These are phyloP conservation scores for Cydia splendana DNA, from an alignment of 1,140 invertebrate species.

Conservation along the genomic window DNA sequence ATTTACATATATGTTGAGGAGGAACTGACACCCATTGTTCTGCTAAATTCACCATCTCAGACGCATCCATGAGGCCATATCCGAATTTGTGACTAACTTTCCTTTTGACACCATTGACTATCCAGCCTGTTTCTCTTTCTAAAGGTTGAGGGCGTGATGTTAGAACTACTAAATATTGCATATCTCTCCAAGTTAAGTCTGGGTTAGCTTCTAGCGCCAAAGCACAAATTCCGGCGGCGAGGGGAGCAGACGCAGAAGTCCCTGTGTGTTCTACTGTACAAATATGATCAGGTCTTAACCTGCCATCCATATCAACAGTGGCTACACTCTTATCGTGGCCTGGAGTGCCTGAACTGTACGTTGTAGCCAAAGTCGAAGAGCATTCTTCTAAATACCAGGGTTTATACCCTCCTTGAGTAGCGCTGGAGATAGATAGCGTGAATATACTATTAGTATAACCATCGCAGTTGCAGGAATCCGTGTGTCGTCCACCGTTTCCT, in stretches of 20 bases:
- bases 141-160: constrained; percentile 90
- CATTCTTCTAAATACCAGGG: constrained; percentile 99
- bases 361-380: constrained; percentile 96
- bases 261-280: constrained; percentile 93
- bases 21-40: constrained; percentile 96
- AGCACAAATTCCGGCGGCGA: constrained; percentile 97
- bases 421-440: constrained; percentile 97
- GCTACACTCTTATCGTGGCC: constrained; percentile 96
- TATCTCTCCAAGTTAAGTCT: constrained; percentile 95
- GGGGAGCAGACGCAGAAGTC: constrained; percentile 96
- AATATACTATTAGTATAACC: constrained; percentile 99
- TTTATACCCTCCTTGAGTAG: constrained; percentile 95
- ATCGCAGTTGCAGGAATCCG: constrained; percentile 99
- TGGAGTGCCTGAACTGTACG: constrained; percentile 96
- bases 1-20: constrained; percentile 96
- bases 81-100: constrained; percentile 98
- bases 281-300: constrained; percentile 89
- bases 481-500: constrained; percentile 96
- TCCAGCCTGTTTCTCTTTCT: constrained; percentile 93
- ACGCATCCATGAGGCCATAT: constrained; percentile 98
- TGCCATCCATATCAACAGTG: constrained; percentile 95
- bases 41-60: constrained; percentile 93
- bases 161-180: constrained; percentile 97
- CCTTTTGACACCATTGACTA: constrained; percentile 92
- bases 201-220: constrained; percentile 96